Conservation (phyloP, 2,113 vertebrate genomes). For the Perca schrenkii region DNA sequence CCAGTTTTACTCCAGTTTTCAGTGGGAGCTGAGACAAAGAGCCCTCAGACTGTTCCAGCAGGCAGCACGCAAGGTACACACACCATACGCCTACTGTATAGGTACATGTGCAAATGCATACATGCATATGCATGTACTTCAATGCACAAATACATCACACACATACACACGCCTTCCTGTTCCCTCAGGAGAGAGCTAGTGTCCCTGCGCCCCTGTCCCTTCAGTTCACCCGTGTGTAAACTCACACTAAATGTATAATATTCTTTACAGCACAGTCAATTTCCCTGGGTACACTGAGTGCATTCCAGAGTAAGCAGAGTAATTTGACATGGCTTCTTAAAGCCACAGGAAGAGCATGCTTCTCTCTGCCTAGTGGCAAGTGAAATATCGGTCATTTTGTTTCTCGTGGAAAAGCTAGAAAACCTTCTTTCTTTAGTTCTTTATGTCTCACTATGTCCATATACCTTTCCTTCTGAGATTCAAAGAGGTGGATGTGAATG, state of each 20-base stretch:
- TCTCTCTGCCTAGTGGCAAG: not conserved
- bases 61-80: slow-evolving; percentile 89
- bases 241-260: slow-evolving; percentile 22
- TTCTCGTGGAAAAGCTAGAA: not conserved
- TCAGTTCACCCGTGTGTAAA: slow-evolving; percentile 38
- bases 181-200: not conserved
- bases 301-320: slow-evolving; percentile 7
- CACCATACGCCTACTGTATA: not conserved
- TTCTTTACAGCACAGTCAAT: slow-evolving; percentile 3
- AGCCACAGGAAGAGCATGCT: not conserved
- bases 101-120: slow-evolving; percentile 11
- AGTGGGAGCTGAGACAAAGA: slow-evolving; percentile 82
- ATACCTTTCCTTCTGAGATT: not conserved
- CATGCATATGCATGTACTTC: slow-evolving; percentile 12
- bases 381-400: not conserved
- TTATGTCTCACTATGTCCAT: not conserved
- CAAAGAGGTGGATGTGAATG: not conserved
- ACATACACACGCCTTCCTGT: not conserved
- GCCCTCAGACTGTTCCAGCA: slow-evolving; percentile 88
- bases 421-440: not conserved
- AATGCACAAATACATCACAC: slow-evolving; percentile 1
- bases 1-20: slow-evolving; percentile 80
- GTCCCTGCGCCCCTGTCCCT: slow-evolving; percentile 1
- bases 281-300: not conserved
- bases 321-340: not conserved